phyloP scores from a whole-genome alignment of 1,140 invertebrate genomes.

The Panagrolaimus sp. region DNA sequence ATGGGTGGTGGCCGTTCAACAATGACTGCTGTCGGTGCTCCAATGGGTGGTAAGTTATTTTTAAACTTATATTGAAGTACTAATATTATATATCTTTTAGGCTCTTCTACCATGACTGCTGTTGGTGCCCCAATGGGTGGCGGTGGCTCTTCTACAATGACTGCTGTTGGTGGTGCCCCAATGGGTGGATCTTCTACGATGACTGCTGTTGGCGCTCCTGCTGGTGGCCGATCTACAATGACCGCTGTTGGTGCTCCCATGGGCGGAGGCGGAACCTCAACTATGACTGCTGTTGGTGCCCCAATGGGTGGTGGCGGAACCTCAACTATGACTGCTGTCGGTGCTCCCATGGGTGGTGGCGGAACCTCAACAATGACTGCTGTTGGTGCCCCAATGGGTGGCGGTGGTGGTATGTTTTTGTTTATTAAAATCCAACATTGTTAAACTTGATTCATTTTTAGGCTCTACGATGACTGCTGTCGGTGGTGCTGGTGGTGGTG shows the following conservation, averaged over 20 bases:
- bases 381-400: constrained; percentile 6
- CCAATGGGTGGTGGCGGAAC: neutral
- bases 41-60: neutral
- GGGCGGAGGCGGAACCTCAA: constrained; percentile 16
- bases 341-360: neutral
- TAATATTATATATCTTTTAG: neutral
- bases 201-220: constrained; percentile 6
- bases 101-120: constrained; percentile 18
- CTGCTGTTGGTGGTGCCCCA: neutral
- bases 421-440: neutral
- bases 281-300: constrained; percentile 14
- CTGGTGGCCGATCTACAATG: constrained; percentile 9
- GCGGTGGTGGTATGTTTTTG: neutral
- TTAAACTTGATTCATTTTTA: neutral
- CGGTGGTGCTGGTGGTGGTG: constrained; percentile 13
- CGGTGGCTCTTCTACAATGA: constrained; percentile 15
- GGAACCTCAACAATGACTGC: constrained; percentile 18
- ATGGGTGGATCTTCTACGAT: constrained; percentile 11
- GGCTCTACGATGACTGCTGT: constrained; percentile 19
- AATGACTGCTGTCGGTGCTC: constrained; percentile 12
- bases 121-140: constrained; percentile 8
- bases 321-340: constrained; percentile 16
- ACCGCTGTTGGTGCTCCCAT: constrained; percentile 13
- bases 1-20: constrained; percentile 6
- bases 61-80: too few relatives aligned